Base-by-base conservation (phyloP, 92 coral and sea anemone species). In the Phymanthus crucifer region DNA sequence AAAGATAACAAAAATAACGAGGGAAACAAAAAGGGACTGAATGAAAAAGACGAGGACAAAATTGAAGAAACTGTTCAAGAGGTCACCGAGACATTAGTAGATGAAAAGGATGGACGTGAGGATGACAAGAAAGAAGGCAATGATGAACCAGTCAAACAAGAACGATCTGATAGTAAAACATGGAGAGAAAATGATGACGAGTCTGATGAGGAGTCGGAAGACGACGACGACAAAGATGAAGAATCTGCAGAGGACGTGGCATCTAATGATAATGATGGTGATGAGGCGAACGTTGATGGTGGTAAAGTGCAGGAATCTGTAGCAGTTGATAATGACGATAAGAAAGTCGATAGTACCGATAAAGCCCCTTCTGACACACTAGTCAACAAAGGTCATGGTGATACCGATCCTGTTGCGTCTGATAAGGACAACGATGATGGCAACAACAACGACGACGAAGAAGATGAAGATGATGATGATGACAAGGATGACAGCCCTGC, bases 51-150 rank as follows among this genome's bases (percentile, higher is more conserved):
- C n/a, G 38, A 61, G 57, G 72, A 31, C 3, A 34, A 77, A 33
- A 70, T 19, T 4, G 16, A 19, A 8, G 79, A 80, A 19, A 66
- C 61, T 32, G 81, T 61, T 12, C 88, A 78, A 18, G 80, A 81
- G n/a, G 40, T 40, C 38, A 74, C 29, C 24, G 66, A 58, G 13
- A 10, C 31, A 32, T 58, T 32, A n/a, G 29, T 27, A 29, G 34
- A 27, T 26, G 32, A 24, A 3, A 61, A 61, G 68, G 68, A 61
- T 61, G 34, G 2, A 29, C 3, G 1, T 61, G 33, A 24, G 23
- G 24, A 76, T 40, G 61, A 70, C 32, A 66, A 48, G 11, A 76
- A 66, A 43, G 48, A 33, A 32, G 73, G 67, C 34, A 73, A 75
- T 37, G 48, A 56, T 4, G 46, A 77, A 14, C 6, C 72, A 13